Percentiles rank a stretch among this genome's conserved stretches.
Conservation (phyloP, 2,888 invertebrate species). For the Aplocera efformata region DNA sequence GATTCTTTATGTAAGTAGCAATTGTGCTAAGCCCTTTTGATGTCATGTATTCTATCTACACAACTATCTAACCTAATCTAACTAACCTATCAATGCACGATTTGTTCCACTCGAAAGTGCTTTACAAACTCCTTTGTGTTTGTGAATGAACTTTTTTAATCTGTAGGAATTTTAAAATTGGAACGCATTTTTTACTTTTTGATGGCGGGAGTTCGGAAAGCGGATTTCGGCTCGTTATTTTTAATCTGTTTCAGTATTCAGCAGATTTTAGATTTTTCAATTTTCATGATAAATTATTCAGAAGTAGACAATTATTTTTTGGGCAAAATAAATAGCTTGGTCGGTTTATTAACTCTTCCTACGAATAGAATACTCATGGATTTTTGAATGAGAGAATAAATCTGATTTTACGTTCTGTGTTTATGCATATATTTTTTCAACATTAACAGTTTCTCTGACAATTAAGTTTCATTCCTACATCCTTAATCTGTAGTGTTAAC, state of each 20-base stretch:
- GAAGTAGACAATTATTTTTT: no score
- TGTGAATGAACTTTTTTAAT: slow-evolving; percentile 24
- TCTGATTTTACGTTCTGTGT: no score
- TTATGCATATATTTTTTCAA: no score
- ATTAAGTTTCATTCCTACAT: no score
- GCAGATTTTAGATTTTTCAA: slow-evolving; percentile 2
- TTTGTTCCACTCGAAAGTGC: slow-evolving; percentile 11
- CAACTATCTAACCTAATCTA: slow-evolving; percentile 6
- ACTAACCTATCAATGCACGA: slow-evolving; percentile 8
- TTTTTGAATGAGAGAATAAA: no score
- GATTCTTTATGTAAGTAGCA: no score
- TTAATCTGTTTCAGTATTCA: slow-evolving; percentile 15
- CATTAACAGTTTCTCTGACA: no score
- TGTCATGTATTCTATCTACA: slow-evolving; percentile 3
- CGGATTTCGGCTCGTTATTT: slow-evolving; percentile 21
- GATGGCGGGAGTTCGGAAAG: slow-evolving; percentile 19
- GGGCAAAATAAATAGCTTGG: no score
- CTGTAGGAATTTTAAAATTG: slow-evolving; percentile 17
- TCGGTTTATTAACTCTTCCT: no score
- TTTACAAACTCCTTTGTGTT: slow-evolving; percentile 19
- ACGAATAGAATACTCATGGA: no score
- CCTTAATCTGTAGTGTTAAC: neutral
- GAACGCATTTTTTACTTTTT: slow-evolving; percentile 14
- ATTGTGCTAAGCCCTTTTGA: no score
- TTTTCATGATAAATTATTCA: neutral